Conservation (phyloP, 2,113 vertebrate genomes). For the Dunckerocampus dactyliophorus region DNA sequence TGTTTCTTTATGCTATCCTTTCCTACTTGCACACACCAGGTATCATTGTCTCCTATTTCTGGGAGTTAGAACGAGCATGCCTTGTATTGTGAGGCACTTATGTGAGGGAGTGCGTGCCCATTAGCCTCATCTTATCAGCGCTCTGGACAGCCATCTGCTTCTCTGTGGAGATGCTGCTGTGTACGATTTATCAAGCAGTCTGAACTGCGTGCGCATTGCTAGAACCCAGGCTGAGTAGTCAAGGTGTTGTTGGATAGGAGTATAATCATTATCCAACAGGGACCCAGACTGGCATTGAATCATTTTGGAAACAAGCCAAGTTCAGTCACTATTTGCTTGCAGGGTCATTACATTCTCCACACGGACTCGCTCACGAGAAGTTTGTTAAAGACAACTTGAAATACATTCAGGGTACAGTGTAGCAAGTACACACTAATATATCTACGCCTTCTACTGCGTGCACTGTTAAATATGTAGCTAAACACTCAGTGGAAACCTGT, state of each 20-base stretch:
- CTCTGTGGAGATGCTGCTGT: conserved; percentile 43
- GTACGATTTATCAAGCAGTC: conserved; percentile 56
- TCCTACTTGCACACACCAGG: too few relatives aligned
- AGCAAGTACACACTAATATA: background rate
- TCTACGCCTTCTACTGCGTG: background rate
- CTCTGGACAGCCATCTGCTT: conserved; percentile 48
- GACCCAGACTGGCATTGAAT: conserved; percentile 49
- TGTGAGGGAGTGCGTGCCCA: conserved; percentile 12
- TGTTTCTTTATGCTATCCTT: too few relatives aligned
- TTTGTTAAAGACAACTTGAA: conserved; percentile 18
- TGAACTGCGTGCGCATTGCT: conserved; percentile 34
- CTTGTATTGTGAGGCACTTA: too few relatives aligned
- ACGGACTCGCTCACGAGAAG: conserved; percentile 24
- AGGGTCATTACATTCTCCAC: conserved; percentile 27
- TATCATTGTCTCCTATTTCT: too few relatives aligned
- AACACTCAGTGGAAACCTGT: background rate
- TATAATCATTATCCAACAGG: conserved; percentile 58
- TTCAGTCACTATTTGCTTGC: conserved; percentile 43
- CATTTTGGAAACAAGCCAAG: conserved; percentile 49
- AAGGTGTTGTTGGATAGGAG: conserved; percentile 47
- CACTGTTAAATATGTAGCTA: background rate
- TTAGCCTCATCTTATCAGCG: conserved; percentile 18
- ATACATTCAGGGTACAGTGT: conserved; percentile 7
- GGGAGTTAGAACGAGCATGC: too few relatives aligned
- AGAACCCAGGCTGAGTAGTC: conserved; percentile 47